Evolutionary conservation across 23 tunicate genomes (phyloP), one percentile per base, ranked within the genome.

Genomic region (Halocynthia roretzi): DNA sequence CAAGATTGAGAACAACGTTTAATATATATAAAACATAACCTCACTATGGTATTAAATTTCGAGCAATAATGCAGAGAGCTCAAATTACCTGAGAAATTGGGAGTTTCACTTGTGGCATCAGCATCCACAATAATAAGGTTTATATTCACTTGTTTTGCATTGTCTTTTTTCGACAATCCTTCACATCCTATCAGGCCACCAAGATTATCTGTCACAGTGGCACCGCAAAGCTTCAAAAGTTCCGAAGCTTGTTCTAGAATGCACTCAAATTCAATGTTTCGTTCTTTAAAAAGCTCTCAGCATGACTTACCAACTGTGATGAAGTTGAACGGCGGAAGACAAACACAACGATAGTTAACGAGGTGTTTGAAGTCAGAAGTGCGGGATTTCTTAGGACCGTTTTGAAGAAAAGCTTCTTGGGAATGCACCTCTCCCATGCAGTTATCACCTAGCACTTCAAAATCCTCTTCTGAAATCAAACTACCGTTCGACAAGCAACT

Each of bases 391-490:
- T 54, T 71, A 54, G 95, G 95, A 54, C 81, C 95, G 12, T 60
- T 11, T 62, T 76, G 72, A 11, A 79, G 44, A 5, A 19, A 70
- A 7, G 22, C 55, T 54, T 18, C 56, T 8, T 74, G 22, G 22
- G 63, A 74, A 14, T 74, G 31, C 31, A 49, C 70, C 19, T 80
- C 86, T 7, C 49, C 56, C 17, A 83, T 81, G 18, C 73, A 23
- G 67, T 83, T 78, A 61, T 88, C 95, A 15, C 87, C 87, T 8
- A 82, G 56, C 7, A 88, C 83, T 74, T 88, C 95, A 74, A 55
- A 88, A 77, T 73, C 86, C 15, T 71, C 86, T 73, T 88, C 95
- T 19, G 84, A 77, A 8, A 88, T 21, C 7, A 74, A 58, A 57
- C 51, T 83, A 56, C 75, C 75, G 68, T 68, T 55, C 56, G 73